A percentile compares a stretch with the other conserved stretches of the same genome.
These are phyloP conservation scores for Gambusia holbrooki DNA, from an alignment of 2,113 vertebrate species.

Conservation along the genomic window DNA sequence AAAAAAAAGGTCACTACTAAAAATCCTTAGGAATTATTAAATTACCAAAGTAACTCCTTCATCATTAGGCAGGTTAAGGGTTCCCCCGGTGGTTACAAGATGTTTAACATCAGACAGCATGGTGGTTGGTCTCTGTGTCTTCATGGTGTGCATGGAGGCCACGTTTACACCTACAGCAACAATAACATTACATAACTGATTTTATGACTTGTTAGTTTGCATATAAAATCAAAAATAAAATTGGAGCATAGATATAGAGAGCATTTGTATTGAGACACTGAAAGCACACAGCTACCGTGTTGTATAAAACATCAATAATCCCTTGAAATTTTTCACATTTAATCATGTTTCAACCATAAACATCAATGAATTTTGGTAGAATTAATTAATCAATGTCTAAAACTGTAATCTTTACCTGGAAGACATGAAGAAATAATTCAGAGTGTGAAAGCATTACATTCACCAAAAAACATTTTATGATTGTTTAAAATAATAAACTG, in stretches of 20 bases:
- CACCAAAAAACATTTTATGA: neutral
- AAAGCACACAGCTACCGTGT: too few species aligned
- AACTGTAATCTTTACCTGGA: neutral
- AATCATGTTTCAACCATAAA: neutral
- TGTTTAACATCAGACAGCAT: constrained; percentile 91
- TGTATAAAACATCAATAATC: neutral
- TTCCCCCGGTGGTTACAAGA: constrained; percentile 82
- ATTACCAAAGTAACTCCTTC: constrained; percentile 92
- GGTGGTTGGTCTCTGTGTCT: constrained; percentile 82
- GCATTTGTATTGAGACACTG: too few species aligned
- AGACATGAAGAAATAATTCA: neutral
- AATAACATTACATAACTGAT: neutral
- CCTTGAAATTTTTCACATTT: neutral
- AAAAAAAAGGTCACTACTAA: too few species aligned
- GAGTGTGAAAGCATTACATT: neutral
- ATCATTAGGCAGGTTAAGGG: constrained; percentile 86
- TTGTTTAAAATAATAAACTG: neutral
- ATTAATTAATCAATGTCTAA: constrained; percentile 42
- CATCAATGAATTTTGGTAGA: constrained; percentile 5
- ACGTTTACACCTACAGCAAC: constrained; percentile 85
- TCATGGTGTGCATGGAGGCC: constrained; percentile 85
- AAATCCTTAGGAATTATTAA: neutral
- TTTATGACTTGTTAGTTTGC: neutral
- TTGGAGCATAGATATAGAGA: too few species aligned
- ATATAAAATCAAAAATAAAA: neutral